phyloP scores from a whole-genome alignment of 2,888 invertebrate genomes.

The Asteroscopus sphinx region DNA sequence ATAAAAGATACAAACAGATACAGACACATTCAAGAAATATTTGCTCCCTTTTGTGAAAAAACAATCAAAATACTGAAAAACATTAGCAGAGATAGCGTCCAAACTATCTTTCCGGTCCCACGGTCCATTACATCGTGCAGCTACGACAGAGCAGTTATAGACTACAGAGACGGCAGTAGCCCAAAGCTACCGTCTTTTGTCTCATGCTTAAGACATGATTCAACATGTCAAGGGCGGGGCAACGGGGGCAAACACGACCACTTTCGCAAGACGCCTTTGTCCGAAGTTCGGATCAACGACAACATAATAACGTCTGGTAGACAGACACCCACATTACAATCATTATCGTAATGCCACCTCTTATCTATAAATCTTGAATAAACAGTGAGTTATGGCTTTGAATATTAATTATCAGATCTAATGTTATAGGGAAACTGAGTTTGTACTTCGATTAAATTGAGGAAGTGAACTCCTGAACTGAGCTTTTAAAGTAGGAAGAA shows the following conservation, averaged over 20 bases:
- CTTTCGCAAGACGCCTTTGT: constrained; percentile 72
- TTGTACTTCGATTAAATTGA: too few species aligned
- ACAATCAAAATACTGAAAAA: too few species aligned
- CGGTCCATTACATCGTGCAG: too few species aligned
- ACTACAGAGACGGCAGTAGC: background rate
- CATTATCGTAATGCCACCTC: constrained; percentile 63
- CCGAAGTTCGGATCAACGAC: constrained; percentile 46
- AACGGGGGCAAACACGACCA: constrained; percentile 63
- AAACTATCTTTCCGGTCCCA: too few species aligned
- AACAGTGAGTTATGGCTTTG: constrained; percentile 63
- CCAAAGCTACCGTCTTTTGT: constrained; percentile 48
- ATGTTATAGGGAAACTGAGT: constrained; percentile 3
- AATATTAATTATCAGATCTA: constrained; percentile 54
- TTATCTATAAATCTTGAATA: constrained; percentile 65
- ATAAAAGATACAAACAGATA: too few species aligned
- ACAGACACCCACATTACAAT: constrained; percentile 56
- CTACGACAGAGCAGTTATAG: background rate
- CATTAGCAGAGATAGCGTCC: too few species aligned
- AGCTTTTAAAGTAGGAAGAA: too few species aligned
- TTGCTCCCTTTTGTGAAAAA: too few species aligned
- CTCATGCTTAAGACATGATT: constrained; percentile 57
- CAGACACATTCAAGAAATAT: too few species aligned
- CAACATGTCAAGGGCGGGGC: constrained; percentile 70
- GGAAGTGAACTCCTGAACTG: too few species aligned
- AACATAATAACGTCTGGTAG: constrained; percentile 53